A percentile compares a stretch with the other conserved stretches of the same genome.
phyloP scores from a whole-genome alignment of 2,888 invertebrate genomes.

The Drosophila tripunctata region DNA sequence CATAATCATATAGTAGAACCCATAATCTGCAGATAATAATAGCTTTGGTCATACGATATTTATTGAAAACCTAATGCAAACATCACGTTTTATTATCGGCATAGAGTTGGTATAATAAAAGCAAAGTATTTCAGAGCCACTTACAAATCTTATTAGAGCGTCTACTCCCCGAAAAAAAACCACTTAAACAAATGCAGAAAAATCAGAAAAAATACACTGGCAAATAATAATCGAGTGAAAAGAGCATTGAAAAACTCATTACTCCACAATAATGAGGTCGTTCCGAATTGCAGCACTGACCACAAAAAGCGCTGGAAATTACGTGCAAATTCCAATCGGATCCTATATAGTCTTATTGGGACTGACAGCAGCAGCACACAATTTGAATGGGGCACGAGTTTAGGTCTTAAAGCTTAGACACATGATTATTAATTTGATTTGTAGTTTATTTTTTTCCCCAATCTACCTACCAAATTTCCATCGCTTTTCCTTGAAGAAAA shows the following conservation, averaged over 20 bases:
- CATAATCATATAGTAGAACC: background rate
- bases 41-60: background rate
- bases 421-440: conserved; percentile 79
- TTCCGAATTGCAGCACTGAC: conserved; percentile 45
- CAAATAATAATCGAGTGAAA: conserved; percentile 30
- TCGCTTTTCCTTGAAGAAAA: conserved; percentile 53
- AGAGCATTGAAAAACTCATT: conserved; percentile 59
- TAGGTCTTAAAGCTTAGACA: conserved; percentile 52
- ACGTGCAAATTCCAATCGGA: conserved; percentile 42
- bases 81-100: conserved; percentile 13
- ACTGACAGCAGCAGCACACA: conserved; percentile 57
- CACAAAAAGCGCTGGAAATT: conserved; percentile 30
- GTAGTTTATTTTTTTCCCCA: conserved; percentile 54
- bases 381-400: conserved; percentile 69
- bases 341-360: conserved; percentile 29
- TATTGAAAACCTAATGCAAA: conserved; percentile 14
- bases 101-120: conserved; percentile 11
- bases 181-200: conserved; percentile 16
- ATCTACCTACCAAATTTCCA: conserved; percentile 51
- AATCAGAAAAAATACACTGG: conserved; percentile 1
- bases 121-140: conserved; percentile 20
- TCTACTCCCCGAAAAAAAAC: background rate
- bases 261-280: conserved; percentile 60
- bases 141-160: conserved; percentile 28
- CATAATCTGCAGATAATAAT: background rate